phyloP scores from a whole-genome alignment of 2,113 vertebrate species.

The Lampris incognitus region DNA sequence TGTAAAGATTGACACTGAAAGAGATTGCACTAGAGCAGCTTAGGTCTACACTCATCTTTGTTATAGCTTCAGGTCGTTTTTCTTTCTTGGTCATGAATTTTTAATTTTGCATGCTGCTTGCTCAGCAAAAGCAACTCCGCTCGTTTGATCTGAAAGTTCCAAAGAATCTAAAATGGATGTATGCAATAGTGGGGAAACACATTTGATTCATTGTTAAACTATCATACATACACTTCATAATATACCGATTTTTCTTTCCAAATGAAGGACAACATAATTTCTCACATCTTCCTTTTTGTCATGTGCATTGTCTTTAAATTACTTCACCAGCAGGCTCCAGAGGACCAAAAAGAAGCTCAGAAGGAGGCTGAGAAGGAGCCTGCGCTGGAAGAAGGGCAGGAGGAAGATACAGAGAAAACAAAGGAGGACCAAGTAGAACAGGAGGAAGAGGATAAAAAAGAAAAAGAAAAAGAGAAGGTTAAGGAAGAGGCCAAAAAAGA shows the following conservation, averaged over 20 bases:
- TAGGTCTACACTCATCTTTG: background rate
- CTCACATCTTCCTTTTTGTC: background rate
- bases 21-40: slow-evolving; percentile 9
- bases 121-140: slow-evolving; percentile 36
- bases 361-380: slow-evolving; percentile 61
- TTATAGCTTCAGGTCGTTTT: slow-evolving; percentile 10
- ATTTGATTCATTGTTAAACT: background rate
- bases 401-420: slow-evolving; percentile 66
- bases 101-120: slow-evolving; percentile 50
- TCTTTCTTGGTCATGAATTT: slow-evolving; percentile 33
- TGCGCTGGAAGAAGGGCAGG: slow-evolving; percentile 75
- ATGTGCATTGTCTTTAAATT: slow-evolving; percentile 16
- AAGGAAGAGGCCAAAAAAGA: slow-evolving; percentile 73
- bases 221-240: background rate
- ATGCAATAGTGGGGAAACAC: no score
- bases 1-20: slow-evolving; percentile 11
- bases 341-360: slow-evolving; percentile 78
- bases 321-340: slow-evolving; percentile 56
- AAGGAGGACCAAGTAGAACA: slow-evolving; percentile 44
- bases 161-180: no score
- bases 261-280: background rate
- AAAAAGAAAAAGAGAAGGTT: slow-evolving; percentile 65
- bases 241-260: background rate
- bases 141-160: slow-evolving; percentile 30
- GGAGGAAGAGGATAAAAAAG: slow-evolving; percentile 34